phyloP scores from a whole-genome alignment of 2,113 vertebrate species.

The Psophia crepitans region DNA sequence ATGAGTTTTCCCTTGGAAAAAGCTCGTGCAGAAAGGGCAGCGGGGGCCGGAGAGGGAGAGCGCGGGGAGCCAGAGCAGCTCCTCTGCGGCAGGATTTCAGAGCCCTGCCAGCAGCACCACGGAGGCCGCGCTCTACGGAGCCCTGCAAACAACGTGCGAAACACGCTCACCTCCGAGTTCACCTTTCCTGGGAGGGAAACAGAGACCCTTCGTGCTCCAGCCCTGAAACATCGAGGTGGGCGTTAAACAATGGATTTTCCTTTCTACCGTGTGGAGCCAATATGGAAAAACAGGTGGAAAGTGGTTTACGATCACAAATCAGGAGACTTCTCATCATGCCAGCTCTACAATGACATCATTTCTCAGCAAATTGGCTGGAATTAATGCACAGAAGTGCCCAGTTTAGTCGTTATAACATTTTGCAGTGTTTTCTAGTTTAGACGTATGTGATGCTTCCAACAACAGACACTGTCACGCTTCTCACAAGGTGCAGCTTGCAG shows the following conservation, averaged over 20 bases:
- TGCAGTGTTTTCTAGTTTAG: not conserved
- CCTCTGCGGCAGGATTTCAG: not conserved
- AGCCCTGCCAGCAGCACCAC: not conserved
- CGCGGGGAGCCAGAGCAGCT: not conserved
- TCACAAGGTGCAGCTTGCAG: not conserved
- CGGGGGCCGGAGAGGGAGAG: not conserved
- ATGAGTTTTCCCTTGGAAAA: conserved; percentile 31
- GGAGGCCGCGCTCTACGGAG: accelerated
- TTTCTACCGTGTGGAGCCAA: not conserved
- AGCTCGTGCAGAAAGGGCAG: not conserved
- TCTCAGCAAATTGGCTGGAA: not conserved
- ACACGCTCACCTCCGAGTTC: not conserved
- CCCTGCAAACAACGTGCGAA: not conserved
- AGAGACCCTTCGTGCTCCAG: not conserved
- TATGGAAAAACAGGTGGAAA: not conserved
- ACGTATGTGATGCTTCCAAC: not conserved
- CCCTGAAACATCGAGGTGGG: accelerated
- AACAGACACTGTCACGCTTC: not conserved
- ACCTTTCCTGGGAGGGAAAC: not conserved
- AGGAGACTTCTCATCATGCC: not conserved
- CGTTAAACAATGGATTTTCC: not conserved
- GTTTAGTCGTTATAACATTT: not conserved
- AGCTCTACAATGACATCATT: not conserved
- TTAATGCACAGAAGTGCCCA: not conserved
- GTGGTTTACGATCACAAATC: not conserved